phyloP scores from a whole-genome alignment of 2,888 invertebrate genomes.

The Pachydiplax longipennis region DNA sequence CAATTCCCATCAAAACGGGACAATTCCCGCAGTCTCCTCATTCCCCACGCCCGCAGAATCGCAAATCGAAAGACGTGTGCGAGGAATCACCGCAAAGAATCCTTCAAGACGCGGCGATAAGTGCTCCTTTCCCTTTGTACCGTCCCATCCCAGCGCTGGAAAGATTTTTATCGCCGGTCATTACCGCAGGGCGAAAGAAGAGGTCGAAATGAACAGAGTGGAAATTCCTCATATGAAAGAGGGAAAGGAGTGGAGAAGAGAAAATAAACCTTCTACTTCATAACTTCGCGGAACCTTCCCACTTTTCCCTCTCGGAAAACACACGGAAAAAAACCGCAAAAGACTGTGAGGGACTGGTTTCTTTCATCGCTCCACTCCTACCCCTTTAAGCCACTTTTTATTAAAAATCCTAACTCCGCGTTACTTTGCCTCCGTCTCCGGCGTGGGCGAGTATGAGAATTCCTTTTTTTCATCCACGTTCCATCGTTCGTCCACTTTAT shows the following conservation, averaged over 20 bases:
- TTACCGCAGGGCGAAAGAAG: background rate
- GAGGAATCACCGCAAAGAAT: background rate
- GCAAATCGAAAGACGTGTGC: background rate
- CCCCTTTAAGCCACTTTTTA: conserved; percentile 30
- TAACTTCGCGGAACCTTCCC: conserved; percentile 20
- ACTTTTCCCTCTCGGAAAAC: background rate
- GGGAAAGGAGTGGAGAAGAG: background rate
- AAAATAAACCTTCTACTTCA: conserved; percentile 32
- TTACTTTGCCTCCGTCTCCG: background rate
- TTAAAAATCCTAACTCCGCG: conserved; percentile 24
- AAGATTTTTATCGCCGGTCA: conserved; percentile 3
- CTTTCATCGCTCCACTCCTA: background rate
- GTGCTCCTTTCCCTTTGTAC: background rate
- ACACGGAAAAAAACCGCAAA: background rate
- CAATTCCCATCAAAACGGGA: too few species aligned
- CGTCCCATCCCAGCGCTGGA: background rate
- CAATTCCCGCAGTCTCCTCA: background rate
- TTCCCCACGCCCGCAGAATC: background rate
- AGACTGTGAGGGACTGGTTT: background rate
- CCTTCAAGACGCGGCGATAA: background rate
- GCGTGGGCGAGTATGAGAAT: background rate
- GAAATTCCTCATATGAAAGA: conserved; percentile 15
- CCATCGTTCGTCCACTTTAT: background rate
- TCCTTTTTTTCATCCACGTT: background rate
- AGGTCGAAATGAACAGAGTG: conserved; percentile 1